Base-by-base conservation (phyloP, 2,888 invertebrate genomes). In the Physocephala rufipes region DNA sequence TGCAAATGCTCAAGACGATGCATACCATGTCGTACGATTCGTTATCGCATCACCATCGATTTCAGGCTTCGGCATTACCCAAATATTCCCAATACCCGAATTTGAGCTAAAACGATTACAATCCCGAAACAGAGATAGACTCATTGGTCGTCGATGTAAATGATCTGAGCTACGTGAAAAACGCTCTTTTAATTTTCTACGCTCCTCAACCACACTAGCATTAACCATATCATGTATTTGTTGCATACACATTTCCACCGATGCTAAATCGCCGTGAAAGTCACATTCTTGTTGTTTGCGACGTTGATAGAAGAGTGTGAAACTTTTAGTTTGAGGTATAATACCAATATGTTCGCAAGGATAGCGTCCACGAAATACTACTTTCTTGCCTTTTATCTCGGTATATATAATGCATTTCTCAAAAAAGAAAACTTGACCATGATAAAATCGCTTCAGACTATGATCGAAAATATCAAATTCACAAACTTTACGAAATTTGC, bases 371-470 rank as follows among this genome's bases (percentile, higher is more conserved):
- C 84, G 86, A 69, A 83, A 86, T 69, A 84, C 64, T 73, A 86
- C 71, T 24, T 80, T 77, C 71, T 84, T 84, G 51, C 85, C 85
- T 72, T 83, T 84, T 28, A 84, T 83, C 78, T 86, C 86, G 19
- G 86, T 84, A 63, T 85, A 86, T 24, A 86, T 83, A 21, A 86
- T 79, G 71, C 84, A 85, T 74, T 85, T 85, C 72, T 86, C 86
- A 69, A 86, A 86, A 45, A 86, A 82, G 70, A 86, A 86, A 0
- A 84, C 82, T 70, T 86, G 85, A 51, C 81, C 81, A 16, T 82
- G 80, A 74, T 85, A 86, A 64, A 74, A 80, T 2, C 85, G 82
- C 65, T 82, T 82, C 0, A 80, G 74, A 21, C 79, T 83, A 59
- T 82, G 79, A 76, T 86, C 86, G 71, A 76, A 74, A 2, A 84